Evolutionary conservation across 2,113 vertebrate genomes (phyloP), one percentile per base, ranked within the genome.

Genomic region (Charina bottae): DNA sequence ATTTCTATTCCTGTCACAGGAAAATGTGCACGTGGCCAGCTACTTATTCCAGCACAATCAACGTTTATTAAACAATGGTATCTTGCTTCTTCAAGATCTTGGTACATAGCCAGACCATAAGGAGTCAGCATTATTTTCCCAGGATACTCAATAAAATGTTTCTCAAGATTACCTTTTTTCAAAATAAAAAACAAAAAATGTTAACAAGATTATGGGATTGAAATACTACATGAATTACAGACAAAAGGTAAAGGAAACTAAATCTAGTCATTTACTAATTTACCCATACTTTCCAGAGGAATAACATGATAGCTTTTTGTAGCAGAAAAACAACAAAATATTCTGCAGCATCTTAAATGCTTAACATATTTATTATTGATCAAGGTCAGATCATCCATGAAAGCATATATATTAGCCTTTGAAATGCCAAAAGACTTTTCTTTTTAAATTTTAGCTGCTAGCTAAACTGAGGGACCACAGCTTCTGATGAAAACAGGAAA

Each of bases 111-210:
- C 87, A 94, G 89, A 55, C 85, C 88, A 87, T 0, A 49, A 28
- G 93, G n/a, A 92, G 83, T 85, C 68, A 93, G 84, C 62, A 92
- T 90, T 87, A 94, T 95, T 94, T 95, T 92, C 86, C 58, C 92
- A 89, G 33, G 64, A 8, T 94, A 96, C 94, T 93, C 92, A 93
- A 93, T 93, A 93, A 96, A 94, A 91, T 89, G 64, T 88, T 92
- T 9, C 19, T 17, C 90, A 90, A 92, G 6, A 4, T 33, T 86
- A 88, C 4, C 87, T 92, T 92, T 83, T 78, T 78, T 33, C 7
- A 2, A 37, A 72, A 33, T 83, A 88, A 93, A 89, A 68, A 87
- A 94, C 12, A 83, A 19, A 93, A 46, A 91, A 89, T 93, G 87
- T 28, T 46, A 59, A 4, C 1, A 78, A 42, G 55, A 49, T 37